These are phyloP conservation scores for Ceyx melanurus DNA, from an alignment of 2,113 vertebrate species.

Conservation along the genomic window DNA sequence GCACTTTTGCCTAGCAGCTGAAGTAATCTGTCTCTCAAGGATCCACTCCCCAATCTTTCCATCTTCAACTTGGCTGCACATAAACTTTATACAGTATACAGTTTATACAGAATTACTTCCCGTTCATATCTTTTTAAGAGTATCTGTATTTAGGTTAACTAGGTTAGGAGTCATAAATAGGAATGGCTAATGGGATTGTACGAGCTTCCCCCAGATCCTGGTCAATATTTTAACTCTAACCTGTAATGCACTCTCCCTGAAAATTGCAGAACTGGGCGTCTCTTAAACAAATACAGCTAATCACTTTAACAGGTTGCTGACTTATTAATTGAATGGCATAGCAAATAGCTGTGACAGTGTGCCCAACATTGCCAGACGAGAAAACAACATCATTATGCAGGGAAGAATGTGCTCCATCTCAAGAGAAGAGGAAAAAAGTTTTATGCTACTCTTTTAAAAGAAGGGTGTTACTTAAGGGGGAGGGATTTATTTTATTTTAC, in stretches of 20 bases:
- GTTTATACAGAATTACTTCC: neutral
- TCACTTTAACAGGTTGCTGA: slow-evolving; percentile 63
- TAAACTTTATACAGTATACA: neutral
- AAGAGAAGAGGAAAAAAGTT: neutral
- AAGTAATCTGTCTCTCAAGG: neutral
- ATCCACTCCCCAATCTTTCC: neutral
- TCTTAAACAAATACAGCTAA: slow-evolving; percentile 72
- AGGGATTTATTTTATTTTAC: too few relatives aligned
- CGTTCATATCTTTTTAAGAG: neutral
- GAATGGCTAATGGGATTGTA: neutral
- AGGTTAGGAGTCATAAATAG: slow-evolving; percentile 6
- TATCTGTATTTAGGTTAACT: neutral
- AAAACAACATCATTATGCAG: slow-evolving; percentile 17
- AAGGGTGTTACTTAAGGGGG: neutral
- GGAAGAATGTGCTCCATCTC: neutral
- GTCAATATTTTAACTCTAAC: slow-evolving; percentile 57
- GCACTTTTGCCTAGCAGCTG: neutral
- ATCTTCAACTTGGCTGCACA: neutral
- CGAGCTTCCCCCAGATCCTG: slow-evolving; percentile 38
- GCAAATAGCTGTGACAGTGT: slow-evolving; percentile 16
- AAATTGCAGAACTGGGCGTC: slow-evolving; percentile 72
- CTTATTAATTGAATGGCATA: slow-evolving; percentile 41
- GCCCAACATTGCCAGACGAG: slow-evolving; percentile 31
- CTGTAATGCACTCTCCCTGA: slow-evolving; percentile 55
- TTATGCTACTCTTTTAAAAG: rapidly evolving